phyloP scores from a whole-genome alignment of 2,797 vertebrate genomes.

The Megalops cyprinoides region DNA sequence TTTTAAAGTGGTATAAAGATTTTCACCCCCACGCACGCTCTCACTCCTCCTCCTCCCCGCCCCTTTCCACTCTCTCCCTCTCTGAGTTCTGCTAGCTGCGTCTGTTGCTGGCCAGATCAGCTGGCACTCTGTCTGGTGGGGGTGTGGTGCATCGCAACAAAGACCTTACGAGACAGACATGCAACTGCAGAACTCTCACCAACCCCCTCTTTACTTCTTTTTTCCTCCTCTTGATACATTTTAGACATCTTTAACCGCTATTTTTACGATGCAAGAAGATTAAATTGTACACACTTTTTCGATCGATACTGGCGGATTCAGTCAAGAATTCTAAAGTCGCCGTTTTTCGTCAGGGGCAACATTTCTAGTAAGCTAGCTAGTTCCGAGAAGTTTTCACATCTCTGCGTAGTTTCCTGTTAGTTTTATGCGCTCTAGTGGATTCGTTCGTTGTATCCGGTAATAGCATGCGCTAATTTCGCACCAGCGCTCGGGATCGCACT shows the following conservation, averaged over 20 bases:
- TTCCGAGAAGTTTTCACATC: constrained; percentile 56
- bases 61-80: neutral
- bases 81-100: constrained; percentile 81
- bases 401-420: constrained; percentile 20
- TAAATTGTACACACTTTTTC: constrained; percentile 18
- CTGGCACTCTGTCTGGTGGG: constrained; percentile 79
- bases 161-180: constrained; percentile 73
- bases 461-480: neutral
- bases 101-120: constrained; percentile 90
- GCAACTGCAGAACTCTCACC: constrained; percentile 68
- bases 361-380: constrained; percentile 30
- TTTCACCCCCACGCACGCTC: neutral
- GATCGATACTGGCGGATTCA: neutral
- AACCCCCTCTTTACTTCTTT: constrained; percentile 56
- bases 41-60: too few species aligned
- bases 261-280: constrained; percentile 44
- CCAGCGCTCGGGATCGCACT: neutral
- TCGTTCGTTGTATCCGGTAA: neutral
- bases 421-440: neutral
- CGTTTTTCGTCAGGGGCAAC: constrained; percentile 36
- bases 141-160: constrained; percentile 86
- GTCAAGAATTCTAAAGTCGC: neutral
- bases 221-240: constrained; percentile 40
- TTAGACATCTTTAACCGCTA: constrained; percentile 33
- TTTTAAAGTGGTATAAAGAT: neutral